A percentile compares a stretch with the other conserved stretches of the same genome.
Evolutionary conservation across 2,113 vertebrate genomes (phyloP).

Genomic region (Sapayoa aenigma): DNA sequence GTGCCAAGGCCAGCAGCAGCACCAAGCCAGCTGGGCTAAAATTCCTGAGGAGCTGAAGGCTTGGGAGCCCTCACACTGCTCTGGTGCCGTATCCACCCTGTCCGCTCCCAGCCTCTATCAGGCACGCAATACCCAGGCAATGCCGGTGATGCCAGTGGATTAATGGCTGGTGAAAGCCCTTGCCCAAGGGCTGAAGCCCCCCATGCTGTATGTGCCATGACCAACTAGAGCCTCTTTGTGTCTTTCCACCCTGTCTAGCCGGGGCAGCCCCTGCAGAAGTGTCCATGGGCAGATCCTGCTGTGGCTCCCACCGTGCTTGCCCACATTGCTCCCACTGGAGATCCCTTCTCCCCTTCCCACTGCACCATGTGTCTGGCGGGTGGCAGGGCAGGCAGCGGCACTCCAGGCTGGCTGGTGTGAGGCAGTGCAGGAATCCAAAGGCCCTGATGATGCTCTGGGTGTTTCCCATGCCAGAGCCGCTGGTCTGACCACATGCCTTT

Average conservation of each 20-base stretch:
- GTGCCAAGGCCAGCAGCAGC: not conserved
- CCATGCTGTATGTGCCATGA: not conserved
- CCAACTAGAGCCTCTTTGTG: not conserved
- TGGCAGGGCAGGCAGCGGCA: not conserved
- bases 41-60: not conserved
- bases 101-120: fast-evolving
- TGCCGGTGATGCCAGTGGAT: fast-evolving
- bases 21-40: not conserved
- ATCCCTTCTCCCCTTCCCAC: not conserved
- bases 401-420: not conserved
- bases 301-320: not conserved
- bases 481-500: slow-evolving; percentile 55
- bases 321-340: not conserved
- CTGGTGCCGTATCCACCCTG: fast-evolving
- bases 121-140: not conserved
- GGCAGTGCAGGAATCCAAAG: not conserved
- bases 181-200: not conserved
- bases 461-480: slow-evolving; percentile 16
- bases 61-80: fast-evolving
- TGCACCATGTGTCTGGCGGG: not conserved
- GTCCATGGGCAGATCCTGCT: not conserved
- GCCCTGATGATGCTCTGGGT: slow-evolving; percentile 20
- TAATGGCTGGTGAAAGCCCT: not conserved
- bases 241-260: not conserved
- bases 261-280: not conserved